Base-by-base conservation (phyloP, 53 echinoderm and acorn worm species). In the Apostichopus leukothele region DNA sequence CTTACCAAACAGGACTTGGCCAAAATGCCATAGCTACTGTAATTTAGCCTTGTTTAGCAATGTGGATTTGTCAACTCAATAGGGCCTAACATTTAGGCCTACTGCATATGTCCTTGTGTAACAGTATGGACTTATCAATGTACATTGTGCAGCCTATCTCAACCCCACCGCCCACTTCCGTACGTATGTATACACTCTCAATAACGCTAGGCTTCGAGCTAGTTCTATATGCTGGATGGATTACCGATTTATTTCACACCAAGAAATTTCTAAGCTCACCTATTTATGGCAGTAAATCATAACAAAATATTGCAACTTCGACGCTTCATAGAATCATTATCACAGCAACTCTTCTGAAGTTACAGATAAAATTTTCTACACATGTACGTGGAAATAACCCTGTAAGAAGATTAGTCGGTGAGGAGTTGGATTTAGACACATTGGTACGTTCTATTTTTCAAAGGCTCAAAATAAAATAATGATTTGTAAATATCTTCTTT, bases 141-240 rank as follows among this genome's bases (percentile, higher is more conserved):
- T 53, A 6, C 51, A 78, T 16, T 51, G 78, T 53, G n/a, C 51
- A 78, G 50, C 11, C 59, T 59, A 81, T 55, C 81, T 81, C 22
- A 20, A 81, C 51, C 81, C 19, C 60, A 81, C 81, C 81, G 81
- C 81, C 81, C 81, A 81, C 81, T 81, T 81, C 81, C 81, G 59
- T 81, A 81, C 54, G 19, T 57, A 22, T 19, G 21, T 81, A 59
- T 81, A 55, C 81, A 59, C 59, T 8, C 16, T n/a, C 54, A 81
- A 57, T 81, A 81, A 81, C 81, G 23, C 59, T 81, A 81, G 81
- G 81, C 81, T 59, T 59, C 11, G 21, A 71, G 71, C 20, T 18
- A 19, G 71, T 71, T 71, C 18, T 71, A 71, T 18, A n/a, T 71
- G 20, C 13, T 71, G 71, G 18, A 16, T 71, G 18, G 18, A 16